Evolutionary conservation across 2,888 invertebrate species (phyloP).

Genomic region (Hypselothyrea guttata): DNA sequence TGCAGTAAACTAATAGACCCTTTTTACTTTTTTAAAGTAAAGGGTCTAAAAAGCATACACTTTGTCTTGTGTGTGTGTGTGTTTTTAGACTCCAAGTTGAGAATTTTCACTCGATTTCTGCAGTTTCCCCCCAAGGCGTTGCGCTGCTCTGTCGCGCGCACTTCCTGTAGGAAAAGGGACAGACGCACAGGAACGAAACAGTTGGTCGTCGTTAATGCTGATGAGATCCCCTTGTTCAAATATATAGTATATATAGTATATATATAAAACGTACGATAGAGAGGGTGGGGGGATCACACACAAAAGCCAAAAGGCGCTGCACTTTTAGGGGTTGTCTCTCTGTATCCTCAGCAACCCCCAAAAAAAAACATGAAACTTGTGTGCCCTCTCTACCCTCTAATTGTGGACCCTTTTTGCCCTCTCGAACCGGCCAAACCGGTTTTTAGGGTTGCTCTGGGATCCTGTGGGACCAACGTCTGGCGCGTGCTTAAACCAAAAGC

Average conservation of each 20-base stretch:
- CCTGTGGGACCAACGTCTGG: constrained; percentile 55
- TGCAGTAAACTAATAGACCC: no score
- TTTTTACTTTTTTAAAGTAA: no score
- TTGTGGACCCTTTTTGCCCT: constrained; percentile 26
- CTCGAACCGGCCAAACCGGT: constrained; percentile 41
- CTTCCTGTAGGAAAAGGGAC: constrained; percentile 29
- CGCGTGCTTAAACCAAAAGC: constrained; percentile 60
- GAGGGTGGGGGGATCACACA: constrained; percentile 47
- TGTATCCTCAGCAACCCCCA: constrained; percentile 53
- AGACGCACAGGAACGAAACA: constrained; percentile 16
- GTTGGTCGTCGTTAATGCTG: constrained; percentile 23
- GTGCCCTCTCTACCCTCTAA: constrained; percentile 17
- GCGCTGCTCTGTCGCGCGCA: constrained; percentile 23
- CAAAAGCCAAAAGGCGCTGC: constrained; percentile 4
- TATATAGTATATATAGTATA: neutral
- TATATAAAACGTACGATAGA: neutral
- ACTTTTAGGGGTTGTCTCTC: constrained; percentile 35
- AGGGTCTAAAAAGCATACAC: no score
- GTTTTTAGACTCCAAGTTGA: constrained; percentile 4
- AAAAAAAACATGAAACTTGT: constrained; percentile 9
- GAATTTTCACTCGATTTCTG: neutral
- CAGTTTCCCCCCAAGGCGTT: neutral
- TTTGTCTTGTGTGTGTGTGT: no score
- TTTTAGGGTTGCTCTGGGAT: constrained; percentile 56
- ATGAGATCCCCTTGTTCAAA: constrained; percentile 32